Evolutionary conservation across 1,140 invertebrate genomes (phyloP).

Genomic region (Rhyacophila brunnea): DNA sequence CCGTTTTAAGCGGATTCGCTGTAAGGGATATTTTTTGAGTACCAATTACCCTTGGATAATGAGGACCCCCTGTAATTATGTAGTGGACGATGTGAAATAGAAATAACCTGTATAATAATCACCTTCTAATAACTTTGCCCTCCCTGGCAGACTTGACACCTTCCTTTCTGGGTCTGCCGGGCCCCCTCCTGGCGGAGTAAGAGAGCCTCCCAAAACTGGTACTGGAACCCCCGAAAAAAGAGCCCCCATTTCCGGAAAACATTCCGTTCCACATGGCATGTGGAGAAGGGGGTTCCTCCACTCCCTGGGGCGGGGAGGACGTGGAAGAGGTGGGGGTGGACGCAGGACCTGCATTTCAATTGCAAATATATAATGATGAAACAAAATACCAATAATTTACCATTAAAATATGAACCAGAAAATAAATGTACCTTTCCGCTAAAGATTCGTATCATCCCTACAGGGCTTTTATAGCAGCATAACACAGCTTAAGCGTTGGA

Average conservation of each 20-base stretch:
- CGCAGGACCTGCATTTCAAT: constrained; percentile 44
- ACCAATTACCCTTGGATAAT: too few relatives aligned
- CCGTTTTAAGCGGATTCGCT: too few relatives aligned
- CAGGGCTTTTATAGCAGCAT: too few relatives aligned
- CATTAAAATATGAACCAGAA: too few relatives aligned
- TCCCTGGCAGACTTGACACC: constrained; percentile 52
- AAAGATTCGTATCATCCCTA: too few relatives aligned
- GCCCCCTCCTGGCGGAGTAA: constrained; percentile 63
- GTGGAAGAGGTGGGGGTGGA: constrained; percentile 58
- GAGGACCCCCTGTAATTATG: too few relatives aligned
- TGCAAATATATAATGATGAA: background rate
- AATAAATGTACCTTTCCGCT: too few relatives aligned
- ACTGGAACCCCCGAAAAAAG: constrained; percentile 39
- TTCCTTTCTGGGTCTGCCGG: constrained; percentile 70
- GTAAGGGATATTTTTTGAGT: too few relatives aligned
- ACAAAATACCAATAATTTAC: too few relatives aligned
- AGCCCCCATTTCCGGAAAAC: constrained; percentile 42
- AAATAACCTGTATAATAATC: too few relatives aligned
- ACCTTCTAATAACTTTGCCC: constrained; percentile 50
- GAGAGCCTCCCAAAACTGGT: constrained; percentile 55
- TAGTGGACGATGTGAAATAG: too few relatives aligned
- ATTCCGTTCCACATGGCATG: constrained; percentile 44
- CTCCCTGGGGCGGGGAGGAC: constrained; percentile 51
- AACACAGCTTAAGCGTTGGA: too few relatives aligned
- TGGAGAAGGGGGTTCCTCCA: constrained; percentile 42